Evolutionary conservation across 2,113 vertebrate genomes (phyloP).

Genomic region (Megaceryle torquata): DNA sequence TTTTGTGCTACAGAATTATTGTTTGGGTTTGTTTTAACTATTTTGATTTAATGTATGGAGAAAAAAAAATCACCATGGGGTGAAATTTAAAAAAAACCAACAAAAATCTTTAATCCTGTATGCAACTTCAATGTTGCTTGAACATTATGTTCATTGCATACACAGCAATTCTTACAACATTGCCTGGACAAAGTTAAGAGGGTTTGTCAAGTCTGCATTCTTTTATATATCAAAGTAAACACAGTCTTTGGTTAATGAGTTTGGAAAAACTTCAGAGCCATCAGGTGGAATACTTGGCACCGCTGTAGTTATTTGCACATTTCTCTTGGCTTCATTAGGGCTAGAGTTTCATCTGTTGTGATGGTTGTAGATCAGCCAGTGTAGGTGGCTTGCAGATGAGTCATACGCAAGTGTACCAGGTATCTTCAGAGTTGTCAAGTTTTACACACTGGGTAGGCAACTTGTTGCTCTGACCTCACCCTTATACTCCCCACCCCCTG

Average conservation of each 20-base stretch:
- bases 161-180: neutral
- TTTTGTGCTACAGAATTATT: neutral
- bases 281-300: neutral
- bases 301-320: neutral
- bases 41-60: neutral
- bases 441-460: neutral
- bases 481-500: accelerated
- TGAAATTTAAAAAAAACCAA: neutral
- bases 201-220: slow-evolving; percentile 4
- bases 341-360: neutral
- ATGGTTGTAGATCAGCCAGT: neutral
- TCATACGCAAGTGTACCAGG: neutral
- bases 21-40: neutral
- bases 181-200: neutral
- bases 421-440: neutral
- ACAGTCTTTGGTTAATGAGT: neutral
- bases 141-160: neutral
- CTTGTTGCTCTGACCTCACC: neutral
- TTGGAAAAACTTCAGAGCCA: neutral
- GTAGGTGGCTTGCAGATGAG: neutral
- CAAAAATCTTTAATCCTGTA: neutral
- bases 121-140: neutral
- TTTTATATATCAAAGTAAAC: slow-evolving; percentile 12
- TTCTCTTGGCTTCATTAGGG: neutral
- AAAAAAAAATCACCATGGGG: neutral